Base-by-base conservation (phyloP, 2,797 vertebrate genomes). In the Dendrocincla tyrannina region DNA sequence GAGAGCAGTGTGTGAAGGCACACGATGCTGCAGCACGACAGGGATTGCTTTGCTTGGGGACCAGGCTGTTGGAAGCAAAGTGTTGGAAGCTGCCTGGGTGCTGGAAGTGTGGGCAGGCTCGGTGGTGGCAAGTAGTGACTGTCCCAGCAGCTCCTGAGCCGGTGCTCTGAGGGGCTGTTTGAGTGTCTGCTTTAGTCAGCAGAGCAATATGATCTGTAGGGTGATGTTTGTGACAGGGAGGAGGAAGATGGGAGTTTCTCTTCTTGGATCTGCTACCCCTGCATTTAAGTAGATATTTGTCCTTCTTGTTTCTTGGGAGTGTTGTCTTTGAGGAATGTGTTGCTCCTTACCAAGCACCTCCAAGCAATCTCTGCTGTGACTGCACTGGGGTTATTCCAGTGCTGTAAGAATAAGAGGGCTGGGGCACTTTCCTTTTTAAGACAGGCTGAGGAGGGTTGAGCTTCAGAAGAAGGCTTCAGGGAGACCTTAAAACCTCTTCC, bases 11-110 rank as follows among this genome's bases (percentile, higher is more conserved):
- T 27, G 13, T 52, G 42, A 5, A 7, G 2, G 56, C 5, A 2
- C 5, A 1, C 10, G 3, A 37, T 4, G 7, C 39, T 30, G 0
- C 55, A 11, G 47, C 33, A 1, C 11, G 50, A 3, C 59, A 4
- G 5, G 2, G 44, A 33, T 4, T 9, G 14, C 49, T 60, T 35
- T 49, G 82, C 79, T 56, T 0, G 0, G 64, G 78, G 58, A 24
- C 5, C 17, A 32, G 19, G 30, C 15, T 77, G 62, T 32, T 13
- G 18, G 63, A 17, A 66, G 30, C 10, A 6, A 17, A 53, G 35
- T 20, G 0, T 8, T 83, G 67, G 63, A 37, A 59, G 75, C 52
- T 81, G 60, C 59, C 44, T 37, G 2, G 0, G 70, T 0, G 11
- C 80, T 58, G 49, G 59, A 13, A 83, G 55, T 0, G 3, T 30